These are phyloP conservation scores for Hassar affinis DNA, from an alignment of 2,113 vertebrate species.

Conservation along the genomic window DNA sequence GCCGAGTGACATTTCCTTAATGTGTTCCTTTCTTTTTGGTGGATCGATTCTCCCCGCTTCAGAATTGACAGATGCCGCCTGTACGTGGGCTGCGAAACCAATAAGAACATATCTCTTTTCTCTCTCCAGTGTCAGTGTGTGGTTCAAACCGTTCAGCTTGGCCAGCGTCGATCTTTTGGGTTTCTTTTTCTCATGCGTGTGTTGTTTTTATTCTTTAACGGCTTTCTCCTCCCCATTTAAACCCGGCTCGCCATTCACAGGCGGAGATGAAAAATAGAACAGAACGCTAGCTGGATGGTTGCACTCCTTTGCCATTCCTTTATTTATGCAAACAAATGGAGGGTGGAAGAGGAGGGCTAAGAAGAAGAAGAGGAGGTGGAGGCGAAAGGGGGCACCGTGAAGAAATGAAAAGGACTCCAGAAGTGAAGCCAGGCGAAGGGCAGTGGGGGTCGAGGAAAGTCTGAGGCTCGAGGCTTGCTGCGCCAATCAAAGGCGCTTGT, in stretches of 20 bases:
- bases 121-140: conserved; percentile 27
- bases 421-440: conserved; percentile 21
- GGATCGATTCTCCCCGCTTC: conserved; percentile 54
- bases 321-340: conserved; percentile 55
- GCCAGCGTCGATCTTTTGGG: conserved; percentile 38
- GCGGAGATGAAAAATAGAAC: conserved; percentile 48
- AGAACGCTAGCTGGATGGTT: conserved; percentile 47
- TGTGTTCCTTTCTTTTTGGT: conserved; percentile 51
- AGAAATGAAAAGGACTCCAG: conserved; percentile 40
- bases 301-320: conserved; percentile 51
- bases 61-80: conserved; percentile 52
- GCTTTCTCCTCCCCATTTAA: conserved; percentile 41
- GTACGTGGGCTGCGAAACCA: conserved; percentile 46
- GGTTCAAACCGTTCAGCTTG: conserved; percentile 33
- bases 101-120: conserved; percentile 33
- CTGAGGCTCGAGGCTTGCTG: conserved; percentile 36
- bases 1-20: conserved; percentile 53
- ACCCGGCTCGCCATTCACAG: conserved; percentile 41
- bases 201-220: conserved; percentile 31
- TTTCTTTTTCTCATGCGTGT: conserved; percentile 16
- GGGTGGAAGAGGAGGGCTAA: conserved; percentile 27
- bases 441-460: conserved; percentile 22
- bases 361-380: not conserved
- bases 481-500: conserved; percentile 54
- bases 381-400: conserved; percentile 2